Base-by-base conservation (phyloP, 2,888 invertebrate species). In the Trileptium ribeirensis region DNA sequence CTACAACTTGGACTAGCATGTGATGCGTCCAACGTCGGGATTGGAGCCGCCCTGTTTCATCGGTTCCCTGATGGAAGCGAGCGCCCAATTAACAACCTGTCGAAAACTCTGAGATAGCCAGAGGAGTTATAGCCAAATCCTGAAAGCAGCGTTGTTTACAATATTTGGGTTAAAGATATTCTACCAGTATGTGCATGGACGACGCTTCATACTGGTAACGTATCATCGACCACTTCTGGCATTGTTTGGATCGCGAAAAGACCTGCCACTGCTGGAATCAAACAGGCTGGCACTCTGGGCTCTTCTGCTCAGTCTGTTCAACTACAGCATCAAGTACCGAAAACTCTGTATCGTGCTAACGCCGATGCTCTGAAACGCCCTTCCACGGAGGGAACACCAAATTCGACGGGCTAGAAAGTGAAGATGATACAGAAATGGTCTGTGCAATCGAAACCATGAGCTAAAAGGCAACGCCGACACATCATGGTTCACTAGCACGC, bases 131-230 rank as follows among this genome's bases (percentile, higher is more conserved):
- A 79, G 83, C 15, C 84, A 85, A 51, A 83, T 85, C 1, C 84
- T 86, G 8, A 85, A 83, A 79, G 86, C 84, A 80, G 84, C 77
- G n/a, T 64, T 86, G 33, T 78, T 83, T 3, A 74, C 86, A 8
- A 81, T 85, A 1, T 84, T 83, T 64, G 83, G 83, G 33, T 81
- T 86, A 15, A 85, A 84, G 36, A 84, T 83, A 67, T 84, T 85
- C 70, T 83, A 85, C 67, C 83, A 85, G 78, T 85, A 85, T 79
- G 38, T 84, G 38, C 85, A 79, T 79, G 85, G 83, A 19, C 39
- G 83, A 38, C 67, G 67, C 15, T 85, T 85, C 74, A 40, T 36
- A 1, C 67, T 85, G 51, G 19, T 82, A n/a, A 67, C 84, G 0
- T 84, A 85, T 74, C 83, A 85, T 77, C 82, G 82, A 38, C 84